Percentiles rank a stretch among this genome's conserved stretches.
Evolutionary conservation across 2,888 invertebrate species (phyloP).

Genomic region (Leucozona laternaria): DNA sequence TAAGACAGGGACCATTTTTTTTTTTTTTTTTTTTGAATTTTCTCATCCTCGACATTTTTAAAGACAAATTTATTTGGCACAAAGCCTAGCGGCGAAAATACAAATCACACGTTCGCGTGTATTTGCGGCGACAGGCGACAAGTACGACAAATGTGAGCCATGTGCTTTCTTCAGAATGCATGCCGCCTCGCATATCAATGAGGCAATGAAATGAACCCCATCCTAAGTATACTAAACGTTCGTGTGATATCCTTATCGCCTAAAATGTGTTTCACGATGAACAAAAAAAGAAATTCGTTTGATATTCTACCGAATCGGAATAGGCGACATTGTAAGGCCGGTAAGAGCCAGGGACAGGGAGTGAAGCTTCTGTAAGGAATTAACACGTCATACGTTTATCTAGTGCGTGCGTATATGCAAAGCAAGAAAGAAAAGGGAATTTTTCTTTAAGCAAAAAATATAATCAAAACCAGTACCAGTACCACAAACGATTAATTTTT

Average conservation of each 20-base stretch:
- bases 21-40: not conserved
- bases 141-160: constrained; percentile 74
- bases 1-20: constrained; percentile 45
- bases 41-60: constrained; percentile 18
- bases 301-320: constrained; percentile 66
- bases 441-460: not conserved
- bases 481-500: constrained; percentile 61
- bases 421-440: constrained; percentile 23
- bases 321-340: constrained; percentile 64
- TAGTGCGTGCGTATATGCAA: constrained; percentile 47
- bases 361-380: constrained; percentile 60
- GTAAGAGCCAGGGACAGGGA: not conserved
- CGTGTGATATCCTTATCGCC: constrained; percentile 71
- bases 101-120: constrained; percentile 74
- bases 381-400: constrained; percentile 67
- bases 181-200: constrained; percentile 70
- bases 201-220: constrained; percentile 24
- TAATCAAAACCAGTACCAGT: not conserved
- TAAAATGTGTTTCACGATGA: constrained; percentile 53
- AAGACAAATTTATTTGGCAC: constrained; percentile 50
- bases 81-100: constrained; percentile 65
- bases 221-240: constrained; percentile 18
- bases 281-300: constrained; percentile 49
- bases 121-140: constrained; percentile 72
- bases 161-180: constrained; percentile 65